Base-by-base conservation (phyloP, 1,140 invertebrate species). In the Matsumurasca onukii region DNA sequence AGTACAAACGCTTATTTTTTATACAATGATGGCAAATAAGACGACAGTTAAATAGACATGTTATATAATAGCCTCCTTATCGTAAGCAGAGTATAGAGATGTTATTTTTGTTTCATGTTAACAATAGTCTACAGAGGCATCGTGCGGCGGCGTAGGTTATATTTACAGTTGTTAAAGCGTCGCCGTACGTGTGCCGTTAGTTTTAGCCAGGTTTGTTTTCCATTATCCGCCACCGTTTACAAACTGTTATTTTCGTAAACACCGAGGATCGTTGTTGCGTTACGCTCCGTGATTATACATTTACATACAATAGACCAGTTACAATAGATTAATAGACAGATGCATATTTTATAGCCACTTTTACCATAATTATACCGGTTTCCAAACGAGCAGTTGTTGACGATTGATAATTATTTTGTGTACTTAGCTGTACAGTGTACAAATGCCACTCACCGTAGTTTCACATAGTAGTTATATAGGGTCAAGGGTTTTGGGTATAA, bases 391-490 rank as follows among this genome's bases (percentile, higher is more conserved):
- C 55, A 59, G 55, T 59, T 59, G 55, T 59, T 59, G 55, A 59
- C 55, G 30, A 59, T 39, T 59, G 55, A 59, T 59, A 59, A 27
- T 59, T 59, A 59, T 59, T 59, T 59, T 59, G 55, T 59, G 55
- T 59, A 59, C 55, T 59, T 59, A 59, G 55, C 55, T 59, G 55
- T 59, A 59, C 55, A 59, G 55, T n/a, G 22, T 59, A 59, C 30
- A 13, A n/a, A 27, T 25, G 13, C n/a, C 3, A 3, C n/a, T 51
- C 49, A 51, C 49, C 15, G 25, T 59, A 29, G 25, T 5, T 13
- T 27, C 55, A 59, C 55, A 59, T 59, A 59, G 55, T 59, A 59
- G 55, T 59, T 59, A 59, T 59, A 59, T 59, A 59, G 55, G 55
- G 55, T 27, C 55, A 27, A 27, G 55, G 55, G 55, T 59, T 59